Conservation (phyloP, 2,888 invertebrate genomes). For the Lepidocyrtoides sp. region DNA sequence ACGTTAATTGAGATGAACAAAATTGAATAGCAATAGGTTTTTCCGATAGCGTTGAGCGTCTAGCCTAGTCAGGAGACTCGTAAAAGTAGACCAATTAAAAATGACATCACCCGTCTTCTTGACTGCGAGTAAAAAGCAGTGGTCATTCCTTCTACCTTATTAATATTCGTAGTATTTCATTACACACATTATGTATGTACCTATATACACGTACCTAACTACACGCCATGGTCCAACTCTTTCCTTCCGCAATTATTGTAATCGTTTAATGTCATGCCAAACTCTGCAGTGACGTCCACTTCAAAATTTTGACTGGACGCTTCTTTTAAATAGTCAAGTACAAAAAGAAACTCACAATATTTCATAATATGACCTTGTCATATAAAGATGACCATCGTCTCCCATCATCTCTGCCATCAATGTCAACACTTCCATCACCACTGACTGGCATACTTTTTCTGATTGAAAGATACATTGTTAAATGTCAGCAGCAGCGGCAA, state of each 20-base stretch:
- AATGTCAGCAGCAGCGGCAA: neutral
- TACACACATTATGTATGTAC: neutral
- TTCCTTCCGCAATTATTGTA: constrained; percentile 2
- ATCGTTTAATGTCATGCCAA: neutral
- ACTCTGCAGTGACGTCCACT: neutral
- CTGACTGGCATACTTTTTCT: too few relatives aligned
- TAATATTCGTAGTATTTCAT: too few relatives aligned
- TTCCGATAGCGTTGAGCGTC: constrained; percentile 12
- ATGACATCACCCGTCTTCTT: constrained; percentile 59
- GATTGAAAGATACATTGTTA: neutral
- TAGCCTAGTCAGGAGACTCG: neutral
- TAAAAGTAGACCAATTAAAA: constrained; percentile 48
- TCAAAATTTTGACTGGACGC: too few relatives aligned
- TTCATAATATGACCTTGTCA: neutral
- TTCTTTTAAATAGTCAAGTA: neutral
- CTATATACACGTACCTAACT: neutral
- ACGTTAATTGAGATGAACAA: neutral
- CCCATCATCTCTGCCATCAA: too few relatives aligned
- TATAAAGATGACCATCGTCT: neutral
- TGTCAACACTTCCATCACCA: too few relatives aligned
- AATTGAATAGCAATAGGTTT: constrained; percentile 61
- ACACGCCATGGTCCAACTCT: neutral
- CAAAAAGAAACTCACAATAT: neutral
- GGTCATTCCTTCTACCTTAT: too few relatives aligned
- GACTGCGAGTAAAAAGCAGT: neutral